Evolutionary conservation across 2,797 vertebrate genomes (phyloP), one percentile per base, ranked within the genome.

Genomic region (Cynodonichthys magdalenae): DNA sequence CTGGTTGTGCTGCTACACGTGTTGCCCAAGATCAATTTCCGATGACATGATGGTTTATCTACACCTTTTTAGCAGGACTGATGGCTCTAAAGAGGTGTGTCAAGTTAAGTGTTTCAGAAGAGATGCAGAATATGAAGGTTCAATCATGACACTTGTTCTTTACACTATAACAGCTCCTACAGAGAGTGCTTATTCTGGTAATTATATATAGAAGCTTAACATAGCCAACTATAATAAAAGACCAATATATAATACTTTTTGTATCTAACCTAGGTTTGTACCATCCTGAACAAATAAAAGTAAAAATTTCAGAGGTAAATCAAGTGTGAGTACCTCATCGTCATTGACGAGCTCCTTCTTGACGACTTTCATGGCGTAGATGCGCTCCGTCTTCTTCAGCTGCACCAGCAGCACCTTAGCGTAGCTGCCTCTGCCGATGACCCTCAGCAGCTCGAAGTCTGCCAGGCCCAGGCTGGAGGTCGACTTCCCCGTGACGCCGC

Each of bases 341-440:
- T 99, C 97, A 4, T 99, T 99, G 86, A 99, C 98, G 0, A 99
- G 93, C 87, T 99, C 98, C 85, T 99, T 99, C 89, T 99, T 99
- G 83, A 99, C 97, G 71, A 99, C 98, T 81, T 99, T 99, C 98
- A 99, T 99, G 58, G 97, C 97, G 20, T 99, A 99, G 90, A 99
- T 99, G 69, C 97, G 95, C 66, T 99, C 97, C 0, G 96, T 99
- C 87, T 97, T 98, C 91, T 98, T 99, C 72, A 99, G 83, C 29
- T 95, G 95, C 68, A 99, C 97, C 63, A 99, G 80, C 49, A 99
- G 90, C 66, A 99, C 98, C 89, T 99, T 99, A 57, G 98, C 98
- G 3, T 99, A 99, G 92, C 97, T 99, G 74, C 97, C 97, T 80
- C 98, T 93, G 58, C 98, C 97, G 69, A 99, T 99, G 74, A 99